phyloP scores from a whole-genome alignment of 2,113 vertebrate species.

The Corythornis vintsioides region DNA sequence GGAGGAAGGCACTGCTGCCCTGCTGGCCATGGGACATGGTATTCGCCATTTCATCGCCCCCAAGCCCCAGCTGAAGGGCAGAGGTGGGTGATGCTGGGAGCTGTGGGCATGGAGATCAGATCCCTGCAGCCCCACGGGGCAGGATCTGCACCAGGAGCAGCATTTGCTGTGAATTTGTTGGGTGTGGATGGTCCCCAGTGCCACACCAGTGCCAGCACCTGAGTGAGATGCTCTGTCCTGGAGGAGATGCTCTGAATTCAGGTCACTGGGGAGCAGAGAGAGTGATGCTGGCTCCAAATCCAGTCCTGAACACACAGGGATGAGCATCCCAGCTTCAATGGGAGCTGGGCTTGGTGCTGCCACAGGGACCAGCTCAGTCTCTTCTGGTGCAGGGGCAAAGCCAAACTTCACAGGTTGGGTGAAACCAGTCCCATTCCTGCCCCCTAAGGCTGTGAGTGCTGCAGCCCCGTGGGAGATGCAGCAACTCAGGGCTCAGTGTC shows the following conservation, averaged over 20 bases:
- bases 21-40: accelerated
- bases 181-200: accelerated
- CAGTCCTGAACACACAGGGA: accelerated
- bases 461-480: accelerated
- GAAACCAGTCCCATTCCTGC: background rate
- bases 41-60: background rate
- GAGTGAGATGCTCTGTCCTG: accelerated
- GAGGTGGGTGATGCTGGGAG: background rate
- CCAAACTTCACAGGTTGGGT: accelerated
- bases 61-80: accelerated
- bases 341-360: background rate
- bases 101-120: background rate
- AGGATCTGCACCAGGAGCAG: accelerated
- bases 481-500: background rate
- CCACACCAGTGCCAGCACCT: accelerated
- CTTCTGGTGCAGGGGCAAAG: accelerated
- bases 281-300: accelerated
- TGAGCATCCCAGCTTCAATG: accelerated
- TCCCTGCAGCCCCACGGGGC: accelerated
- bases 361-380: background rate
- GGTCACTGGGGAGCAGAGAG: background rate
- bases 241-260: background rate
- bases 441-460: accelerated
- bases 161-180: accelerated
- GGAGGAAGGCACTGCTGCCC: background rate